These are phyloP conservation scores for Ptilonorhynchus violaceus DNA, from an alignment of 2,113 vertebrate species.

Conservation along the genomic window DNA sequence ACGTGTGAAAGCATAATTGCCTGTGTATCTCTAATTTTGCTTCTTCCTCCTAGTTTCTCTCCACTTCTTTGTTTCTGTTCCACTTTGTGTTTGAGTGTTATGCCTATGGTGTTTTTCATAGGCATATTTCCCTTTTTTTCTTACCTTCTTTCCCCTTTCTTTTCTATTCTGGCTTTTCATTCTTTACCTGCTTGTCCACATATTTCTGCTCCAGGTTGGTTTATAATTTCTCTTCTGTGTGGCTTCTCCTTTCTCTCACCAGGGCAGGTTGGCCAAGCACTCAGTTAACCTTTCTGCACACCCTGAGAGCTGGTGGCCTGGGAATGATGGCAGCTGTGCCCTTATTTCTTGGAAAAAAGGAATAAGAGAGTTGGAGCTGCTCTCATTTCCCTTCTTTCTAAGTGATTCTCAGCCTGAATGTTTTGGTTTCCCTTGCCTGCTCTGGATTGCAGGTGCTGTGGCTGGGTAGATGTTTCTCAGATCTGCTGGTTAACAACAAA, in stretches of 20 bases:
- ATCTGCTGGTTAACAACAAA: background rate
- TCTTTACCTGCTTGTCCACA: background rate
- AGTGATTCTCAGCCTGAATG: background rate
- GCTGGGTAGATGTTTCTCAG: background rate
- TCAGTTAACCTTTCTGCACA: background rate
- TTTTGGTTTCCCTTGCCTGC: background rate
- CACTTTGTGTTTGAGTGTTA: background rate
- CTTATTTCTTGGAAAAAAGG: background rate
- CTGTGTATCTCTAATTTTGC: background rate
- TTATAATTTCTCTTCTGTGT: background rate
- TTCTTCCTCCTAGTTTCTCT: background rate
- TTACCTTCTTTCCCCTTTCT: background rate
- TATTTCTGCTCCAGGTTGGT: background rate
- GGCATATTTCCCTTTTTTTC: background rate
- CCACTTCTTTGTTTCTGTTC: constrained; percentile 3
- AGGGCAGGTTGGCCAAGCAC: background rate
- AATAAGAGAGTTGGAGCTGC: background rate
- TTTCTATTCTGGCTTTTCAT: background rate
- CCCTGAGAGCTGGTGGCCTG: rapidly evolving
- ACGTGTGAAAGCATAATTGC: background rate
- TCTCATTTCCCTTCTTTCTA: background rate
- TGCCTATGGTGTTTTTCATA: background rate
- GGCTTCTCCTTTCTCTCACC: background rate
- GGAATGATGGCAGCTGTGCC: background rate
- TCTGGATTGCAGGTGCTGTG: background rate